These are phyloP conservation scores for Sphinx pinastri DNA, from an alignment of 2,888 invertebrate genomes.

Conservation along the genomic window DNA sequence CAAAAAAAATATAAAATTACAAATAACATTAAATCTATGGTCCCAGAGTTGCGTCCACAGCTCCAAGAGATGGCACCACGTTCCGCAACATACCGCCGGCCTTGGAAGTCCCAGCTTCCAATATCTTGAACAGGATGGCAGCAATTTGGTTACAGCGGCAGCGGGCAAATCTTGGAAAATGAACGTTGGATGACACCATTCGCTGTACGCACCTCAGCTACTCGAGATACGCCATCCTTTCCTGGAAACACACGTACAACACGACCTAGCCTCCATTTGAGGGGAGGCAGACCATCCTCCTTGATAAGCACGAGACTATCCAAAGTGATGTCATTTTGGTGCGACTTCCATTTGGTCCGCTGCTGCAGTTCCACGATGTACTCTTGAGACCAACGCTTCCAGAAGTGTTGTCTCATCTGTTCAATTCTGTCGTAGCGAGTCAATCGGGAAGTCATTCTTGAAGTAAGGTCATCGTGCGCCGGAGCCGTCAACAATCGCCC, in stretches of 20 bases:
- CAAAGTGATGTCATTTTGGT: not conserved
- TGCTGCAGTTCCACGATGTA: constrained; percentile 28
- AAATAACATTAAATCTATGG: too few relatives aligned
- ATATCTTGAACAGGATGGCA: not conserved
- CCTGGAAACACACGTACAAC: constrained; percentile 11
- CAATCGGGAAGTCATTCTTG: not conserved
- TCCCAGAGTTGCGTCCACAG: too few relatives aligned
- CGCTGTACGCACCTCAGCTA: not conserved
- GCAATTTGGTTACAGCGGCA: not conserved
- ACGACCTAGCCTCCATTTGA: constrained; percentile 24
- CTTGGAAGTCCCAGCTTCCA: constrained; percentile 55
- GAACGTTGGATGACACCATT: not conserved
- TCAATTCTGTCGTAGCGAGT: constrained; percentile 30
- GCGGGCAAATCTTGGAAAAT: constrained; percentile 14
- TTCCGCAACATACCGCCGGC: constrained; percentile 46
- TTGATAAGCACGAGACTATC: constrained; percentile 23
- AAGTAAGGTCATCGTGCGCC: not conserved
- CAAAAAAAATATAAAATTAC: too few relatives aligned
- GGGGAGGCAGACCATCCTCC: constrained; percentile 17
- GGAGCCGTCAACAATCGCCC: constrained; percentile 25
- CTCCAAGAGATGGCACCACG: too few relatives aligned
- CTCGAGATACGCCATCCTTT: constrained; percentile 4
- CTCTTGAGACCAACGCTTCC: constrained; percentile 28
- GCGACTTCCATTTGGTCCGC: constrained; percentile 16
- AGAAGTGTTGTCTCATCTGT: constrained; percentile 31